Percentiles rank a stretch among this genome's conserved stretches.
These are phyloP conservation scores for Neodiprion lecontei DNA, from an alignment of 1,140 invertebrate genomes.

Conservation along the genomic window DNA sequence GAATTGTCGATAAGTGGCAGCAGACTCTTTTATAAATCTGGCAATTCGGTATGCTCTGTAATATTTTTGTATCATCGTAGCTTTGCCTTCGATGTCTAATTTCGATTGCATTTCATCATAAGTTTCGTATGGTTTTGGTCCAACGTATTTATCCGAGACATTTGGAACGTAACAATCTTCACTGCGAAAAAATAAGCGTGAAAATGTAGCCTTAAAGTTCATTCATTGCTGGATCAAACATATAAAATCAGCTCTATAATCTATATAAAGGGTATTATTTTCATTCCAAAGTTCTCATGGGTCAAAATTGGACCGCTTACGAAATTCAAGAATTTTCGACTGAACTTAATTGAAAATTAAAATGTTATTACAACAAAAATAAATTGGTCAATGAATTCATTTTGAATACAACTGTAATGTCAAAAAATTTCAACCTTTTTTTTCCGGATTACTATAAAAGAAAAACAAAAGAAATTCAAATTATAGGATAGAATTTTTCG, in stretches of 20 bases:
- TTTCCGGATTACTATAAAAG: background rate
- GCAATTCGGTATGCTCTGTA: conserved; percentile 58
- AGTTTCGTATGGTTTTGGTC: conserved; percentile 63
- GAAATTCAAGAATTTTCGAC: too few species aligned
- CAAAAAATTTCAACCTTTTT: too few species aligned
- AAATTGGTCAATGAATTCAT: too few species aligned
- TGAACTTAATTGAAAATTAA: too few species aligned
- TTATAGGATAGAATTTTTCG: too few species aligned
- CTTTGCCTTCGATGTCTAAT: conserved; percentile 61
- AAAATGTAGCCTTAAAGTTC: conserved; percentile 35
- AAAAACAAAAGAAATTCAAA: conserved; percentile 26
- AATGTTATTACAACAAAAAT: too few species aligned
- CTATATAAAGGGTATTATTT: background rate
- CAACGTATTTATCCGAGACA: conserved; percentile 64
- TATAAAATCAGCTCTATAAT: background rate
- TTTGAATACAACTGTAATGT: too few species aligned
- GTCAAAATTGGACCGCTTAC: too few species aligned
- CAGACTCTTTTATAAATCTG: conserved; percentile 45
- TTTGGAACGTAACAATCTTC: conserved; percentile 65
- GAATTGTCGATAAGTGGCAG: conserved; percentile 41
- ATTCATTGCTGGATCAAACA: too few species aligned
- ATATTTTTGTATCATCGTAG: conserved; percentile 67
- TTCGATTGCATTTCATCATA: conserved; percentile 61
- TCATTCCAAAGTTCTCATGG: too few species aligned
- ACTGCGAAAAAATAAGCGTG: conserved; percentile 62